These are phyloP conservation scores for Drosophila lutescens DNA, from an alignment of 2,888 invertebrate species.

Conservation along the genomic window DNA sequence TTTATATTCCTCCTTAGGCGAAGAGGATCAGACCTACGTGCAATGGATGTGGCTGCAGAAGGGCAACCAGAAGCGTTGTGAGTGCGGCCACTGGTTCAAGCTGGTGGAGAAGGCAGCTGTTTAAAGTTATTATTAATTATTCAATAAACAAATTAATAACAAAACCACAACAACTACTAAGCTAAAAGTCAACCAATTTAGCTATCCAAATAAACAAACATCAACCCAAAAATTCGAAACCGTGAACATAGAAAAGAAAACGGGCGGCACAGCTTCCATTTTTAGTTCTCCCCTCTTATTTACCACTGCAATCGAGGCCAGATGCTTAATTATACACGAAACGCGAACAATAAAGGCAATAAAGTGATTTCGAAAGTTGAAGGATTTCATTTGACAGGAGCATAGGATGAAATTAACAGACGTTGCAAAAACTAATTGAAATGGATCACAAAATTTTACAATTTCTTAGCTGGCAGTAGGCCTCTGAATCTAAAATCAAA, in stretches of 20 bases:
- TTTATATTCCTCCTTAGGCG: conserved; percentile 85
- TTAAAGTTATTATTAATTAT: conserved; percentile 85
- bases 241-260: conserved; percentile 36
- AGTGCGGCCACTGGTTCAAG: conserved; percentile 99
- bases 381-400: conserved; percentile 12
- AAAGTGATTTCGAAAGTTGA: conserved; percentile 29
- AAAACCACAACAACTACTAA: conserved; percentile 71
- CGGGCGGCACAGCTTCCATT: conserved; percentile 29
- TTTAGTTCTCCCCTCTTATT: conserved; percentile 31
- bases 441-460: neutral
- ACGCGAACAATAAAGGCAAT: conserved; percentile 34
- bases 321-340: conserved; percentile 18
- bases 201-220: conserved; percentile 74
- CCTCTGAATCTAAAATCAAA: neutral
- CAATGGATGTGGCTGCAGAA: conserved; percentile 98
- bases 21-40: conserved; percentile 95
- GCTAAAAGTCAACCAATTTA: conserved; percentile 79
- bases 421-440: neutral
- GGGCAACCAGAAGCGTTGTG: conserved; percentile 95
- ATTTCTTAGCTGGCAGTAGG: conserved; percentile 5
- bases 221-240: conserved; percentile 50
- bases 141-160: conserved; percentile 74
- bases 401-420: neutral
- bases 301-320: conserved; percentile 10
- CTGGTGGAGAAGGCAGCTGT: conserved; percentile 91